Evolutionary conservation across 2,888 invertebrate species (phyloP), one percentile per base, ranked within the genome.

Genomic region (Lepidocyrtoides sp.): DNA sequence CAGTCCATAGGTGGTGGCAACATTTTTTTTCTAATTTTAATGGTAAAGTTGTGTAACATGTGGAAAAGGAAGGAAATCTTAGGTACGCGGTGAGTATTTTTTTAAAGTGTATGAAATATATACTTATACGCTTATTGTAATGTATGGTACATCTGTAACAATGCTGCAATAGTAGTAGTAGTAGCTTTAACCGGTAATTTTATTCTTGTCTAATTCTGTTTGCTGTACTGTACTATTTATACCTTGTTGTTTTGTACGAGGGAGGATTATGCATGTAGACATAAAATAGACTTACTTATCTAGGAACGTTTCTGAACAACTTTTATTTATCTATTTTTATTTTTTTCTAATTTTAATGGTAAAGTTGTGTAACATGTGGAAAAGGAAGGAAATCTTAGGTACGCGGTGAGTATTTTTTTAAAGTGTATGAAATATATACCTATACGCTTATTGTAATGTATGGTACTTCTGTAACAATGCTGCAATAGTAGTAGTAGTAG

Each of bases 341-440:
- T 72, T 72, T 44, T 72, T 72, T 23, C 41, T 2, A 20, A 48
- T 44, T 72, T 72, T 72, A 72, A 72, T 48, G 72, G 44, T 26
- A 72, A 72, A 72, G 41, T 72, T 44, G 26, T 72, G 72, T 72
- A 44, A 23, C 44, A 23, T 1, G 44, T 17, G 41, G n/a, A 81
- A 81, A 60, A 41, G 66, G 48, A 83, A 63, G 51, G 83, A 69
- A 66, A 32, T 2, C 10, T 32, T 66, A 66, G 66, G 66, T 66
- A 23, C 44, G 8, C 41, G 69, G 63, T 32, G n/a, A n/a, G n/a
- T n/a, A n/a, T 26, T 63, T 63, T n/a, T 20, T n/a, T 51, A 17
- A 51, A n/a, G n/a, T 10, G 3, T 51, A 51, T 17, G 51, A n/a
- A n/a, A n/a, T n/a, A n/a, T n/a, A n/a, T n/a, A n/a, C n/a, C 51